phyloP scores from a whole-genome alignment of 2,113 vertebrate species.

The Salminus brasiliensis region DNA sequence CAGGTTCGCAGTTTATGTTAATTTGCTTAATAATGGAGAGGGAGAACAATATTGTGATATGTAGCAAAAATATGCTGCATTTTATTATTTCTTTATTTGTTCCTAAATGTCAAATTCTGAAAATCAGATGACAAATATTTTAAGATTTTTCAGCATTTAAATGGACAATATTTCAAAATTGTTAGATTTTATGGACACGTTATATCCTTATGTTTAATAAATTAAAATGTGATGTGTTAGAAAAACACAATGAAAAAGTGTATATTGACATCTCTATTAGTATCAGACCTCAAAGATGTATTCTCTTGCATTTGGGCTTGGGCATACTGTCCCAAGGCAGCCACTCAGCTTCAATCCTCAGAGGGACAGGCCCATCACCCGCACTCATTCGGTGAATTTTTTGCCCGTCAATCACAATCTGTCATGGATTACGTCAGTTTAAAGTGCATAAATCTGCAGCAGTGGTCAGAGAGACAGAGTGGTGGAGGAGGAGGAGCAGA shows the following conservation, averaged over 20 bases:
- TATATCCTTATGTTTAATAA: neutral
- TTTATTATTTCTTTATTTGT: no score
- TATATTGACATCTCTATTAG: constrained; percentile 20
- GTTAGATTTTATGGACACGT: neutral
- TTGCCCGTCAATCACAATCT: constrained; percentile 66
- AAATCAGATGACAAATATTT: no score
- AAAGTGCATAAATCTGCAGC: constrained; percentile 48
- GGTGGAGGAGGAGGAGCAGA: constrained; percentile 45
- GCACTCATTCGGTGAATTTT: constrained; percentile 74
- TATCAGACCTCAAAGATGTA: neutral
- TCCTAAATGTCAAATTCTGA: no score
- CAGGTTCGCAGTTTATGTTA: no score
- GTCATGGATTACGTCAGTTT: constrained; percentile 61
- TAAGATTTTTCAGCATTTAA: no score
- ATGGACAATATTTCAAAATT: neutral
- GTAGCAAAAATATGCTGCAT: no score
- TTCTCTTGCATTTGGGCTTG: neutral
- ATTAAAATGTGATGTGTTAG: neutral
- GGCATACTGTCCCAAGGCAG: neutral
- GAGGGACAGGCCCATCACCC: constrained; percentile 18
- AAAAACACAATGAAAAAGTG: neutral
- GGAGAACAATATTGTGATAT: no score
- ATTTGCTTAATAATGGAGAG: no score
- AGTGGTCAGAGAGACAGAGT: constrained; percentile 41
- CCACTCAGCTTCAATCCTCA: constrained; percentile 2